Evolutionary conservation across 92 coral and sea anemone species (phyloP).

Genomic region (Ricordea florida): DNA sequence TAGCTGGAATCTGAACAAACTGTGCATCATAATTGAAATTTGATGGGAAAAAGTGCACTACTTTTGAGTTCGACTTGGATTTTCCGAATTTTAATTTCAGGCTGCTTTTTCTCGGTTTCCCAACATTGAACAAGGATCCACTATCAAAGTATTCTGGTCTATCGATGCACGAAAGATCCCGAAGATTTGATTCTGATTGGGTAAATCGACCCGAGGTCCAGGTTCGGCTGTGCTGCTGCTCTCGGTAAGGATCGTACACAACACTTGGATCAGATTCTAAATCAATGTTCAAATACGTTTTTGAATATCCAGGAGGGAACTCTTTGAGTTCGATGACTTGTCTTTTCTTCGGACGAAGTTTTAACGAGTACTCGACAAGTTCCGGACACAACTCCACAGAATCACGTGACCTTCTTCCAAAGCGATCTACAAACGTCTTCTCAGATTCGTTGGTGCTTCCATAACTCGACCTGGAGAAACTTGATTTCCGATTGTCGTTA

Average conservation of each 20-base stretch:
- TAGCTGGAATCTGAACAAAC: conserved; percentile 23
- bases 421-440: conserved; percentile 25
- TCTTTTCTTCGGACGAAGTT: conserved; percentile 28
- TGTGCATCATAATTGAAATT: conserved; percentile 18
- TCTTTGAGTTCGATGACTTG: conserved; percentile 43
- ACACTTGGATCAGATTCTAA: conserved; percentile 35
- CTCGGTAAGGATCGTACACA: conserved; percentile 33
- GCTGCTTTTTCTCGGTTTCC: conserved; percentile 16
- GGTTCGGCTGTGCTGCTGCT: neutral
- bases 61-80: conserved; percentile 3
- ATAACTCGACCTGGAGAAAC: neutral
- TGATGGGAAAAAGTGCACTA: conserved; percentile 33
- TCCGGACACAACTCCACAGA: conserved; percentile 4
- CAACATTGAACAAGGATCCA: neutral
- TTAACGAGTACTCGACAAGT: conserved; percentile 14
- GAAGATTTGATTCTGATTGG: conserved; percentile 22
- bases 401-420: conserved; percentile 37
- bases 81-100: neutral
- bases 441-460: conserved; percentile 28
- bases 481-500: conserved; percentile 1
- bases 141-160: neutral
- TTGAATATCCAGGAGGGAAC: conserved; percentile 39
- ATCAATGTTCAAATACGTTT: conserved; percentile 25
- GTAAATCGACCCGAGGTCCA: neutral
- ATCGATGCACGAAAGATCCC: conserved; percentile 8